A percentile compares a stretch with the other conserved stretches of the same genome.
These are phyloP conservation scores for Monochamus alternatus DNA, from an alignment of 2,888 invertebrate species.

Conservation along the genomic window DNA sequence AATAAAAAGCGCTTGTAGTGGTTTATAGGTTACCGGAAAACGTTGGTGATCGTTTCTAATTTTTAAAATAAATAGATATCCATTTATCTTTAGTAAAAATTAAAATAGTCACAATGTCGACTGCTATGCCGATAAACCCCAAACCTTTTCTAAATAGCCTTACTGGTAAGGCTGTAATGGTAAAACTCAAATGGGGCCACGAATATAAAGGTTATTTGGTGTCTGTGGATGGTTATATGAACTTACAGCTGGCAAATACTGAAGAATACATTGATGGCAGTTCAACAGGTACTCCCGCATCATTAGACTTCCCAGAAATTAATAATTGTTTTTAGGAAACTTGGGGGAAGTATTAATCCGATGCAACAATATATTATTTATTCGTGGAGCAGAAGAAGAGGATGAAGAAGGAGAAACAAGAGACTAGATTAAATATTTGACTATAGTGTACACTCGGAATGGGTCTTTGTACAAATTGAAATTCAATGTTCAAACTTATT, in stretches of 20 bases:
- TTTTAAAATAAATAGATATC: conserved; percentile 2
- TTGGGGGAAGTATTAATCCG: conserved; percentile 97
- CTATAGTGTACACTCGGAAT: no score
- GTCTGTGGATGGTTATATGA: conserved; percentile 99
- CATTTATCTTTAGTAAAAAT: conserved; percentile 23
- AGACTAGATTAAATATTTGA: conserved; percentile 73
- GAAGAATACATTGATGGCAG: conserved; percentile 97
- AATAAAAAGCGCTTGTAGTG: not conserved
- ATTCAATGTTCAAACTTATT: no score
- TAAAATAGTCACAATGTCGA: conserved; percentile 74
- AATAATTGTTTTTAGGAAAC: conserved; percentile 74
- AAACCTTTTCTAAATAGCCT: conserved; percentile 99
- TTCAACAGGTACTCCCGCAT: conserved; percentile 79
- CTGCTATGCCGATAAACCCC: conserved; percentile 97
- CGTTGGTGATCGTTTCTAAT: conserved; percentile 5
- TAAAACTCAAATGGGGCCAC: conserved; percentile 99
- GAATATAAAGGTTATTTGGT: conserved; percentile 99
- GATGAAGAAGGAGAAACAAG: conserved; percentile 98
- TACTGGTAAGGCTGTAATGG: conserved; percentile 97
- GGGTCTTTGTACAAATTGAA: no score
- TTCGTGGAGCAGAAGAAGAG: conserved; percentile 95
- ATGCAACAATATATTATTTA: conserved; percentile 97
- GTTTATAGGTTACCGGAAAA: conserved; percentile 1
- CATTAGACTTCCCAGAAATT: not conserved
- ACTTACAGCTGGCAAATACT: conserved; percentile 96